Evolutionary conservation across 2,113 vertebrate genomes (phyloP).

Genomic region (Mesocricetus auratus): DNA sequence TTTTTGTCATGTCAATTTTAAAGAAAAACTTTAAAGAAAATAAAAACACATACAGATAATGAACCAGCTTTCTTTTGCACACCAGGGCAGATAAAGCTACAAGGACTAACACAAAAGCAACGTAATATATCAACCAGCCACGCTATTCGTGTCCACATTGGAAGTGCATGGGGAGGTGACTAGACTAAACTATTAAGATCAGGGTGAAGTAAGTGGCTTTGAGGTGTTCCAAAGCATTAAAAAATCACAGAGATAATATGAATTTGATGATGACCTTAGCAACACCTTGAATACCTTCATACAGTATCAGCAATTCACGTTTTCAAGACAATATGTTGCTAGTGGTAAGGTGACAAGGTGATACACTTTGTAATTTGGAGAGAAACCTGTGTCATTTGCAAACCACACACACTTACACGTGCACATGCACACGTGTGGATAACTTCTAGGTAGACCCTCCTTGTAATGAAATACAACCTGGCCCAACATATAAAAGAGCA

Average conservation of each 20-base stretch:
- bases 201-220: slow-evolving; percentile 36
- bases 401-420: neutral
- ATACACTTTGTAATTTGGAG: slow-evolving; percentile 72
- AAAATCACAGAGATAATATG: neutral
- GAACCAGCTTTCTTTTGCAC: slow-evolving; percentile 18
- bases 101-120: neutral
- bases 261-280: slow-evolving; percentile 38
- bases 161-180: neutral
- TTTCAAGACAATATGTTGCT: slow-evolving; percentile 66
- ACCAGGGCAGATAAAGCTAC: slow-evolving; percentile 21
- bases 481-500: slow-evolving; percentile 15
- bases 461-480: slow-evolving; percentile 58
- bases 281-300: slow-evolving; percentile 68
- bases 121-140: slow-evolving; percentile 64
- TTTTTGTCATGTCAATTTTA: neutral
- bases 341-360: slow-evolving; percentile 21
- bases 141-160: neutral
- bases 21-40: neutral
- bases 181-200: slow-evolving; percentile 18
- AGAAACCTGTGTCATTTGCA: slow-evolving; percentile 61
- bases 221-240: slow-evolving; percentile 21
- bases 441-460: slow-evolving; percentile 63
- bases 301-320: slow-evolving; percentile 22
- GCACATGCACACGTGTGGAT: neutral
- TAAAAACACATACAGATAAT: slow-evolving; percentile 19